Evolutionary conservation across 2,888 invertebrate genomes (phyloP).

Genomic region (Chalcis sispes): DNA sequence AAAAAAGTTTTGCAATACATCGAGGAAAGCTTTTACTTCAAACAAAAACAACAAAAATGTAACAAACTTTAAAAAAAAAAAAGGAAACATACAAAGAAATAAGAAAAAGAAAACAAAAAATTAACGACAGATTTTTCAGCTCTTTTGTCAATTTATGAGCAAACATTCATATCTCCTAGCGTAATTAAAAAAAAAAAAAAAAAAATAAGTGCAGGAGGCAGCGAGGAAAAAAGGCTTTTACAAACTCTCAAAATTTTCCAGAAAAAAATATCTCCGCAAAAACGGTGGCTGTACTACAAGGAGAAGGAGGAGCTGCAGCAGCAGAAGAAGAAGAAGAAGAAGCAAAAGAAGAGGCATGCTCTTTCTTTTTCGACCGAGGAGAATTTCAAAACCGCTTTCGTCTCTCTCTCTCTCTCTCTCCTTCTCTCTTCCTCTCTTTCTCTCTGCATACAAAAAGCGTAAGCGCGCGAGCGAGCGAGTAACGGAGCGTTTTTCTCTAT

Average conservation of each 20-base stretch:
- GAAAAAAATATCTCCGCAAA: background rate
- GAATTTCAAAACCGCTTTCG: constrained; percentile 8
- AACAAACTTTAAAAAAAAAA: background rate
- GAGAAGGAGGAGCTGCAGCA: too few relatives aligned
- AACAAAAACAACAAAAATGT: background rate
- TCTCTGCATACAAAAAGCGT: background rate
- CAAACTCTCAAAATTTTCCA: background rate
- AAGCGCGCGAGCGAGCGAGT: too few relatives aligned
- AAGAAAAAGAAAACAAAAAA: background rate
- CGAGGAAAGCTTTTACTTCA: background rate
- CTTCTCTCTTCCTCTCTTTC: background rate
- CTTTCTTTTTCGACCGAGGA: background rate
- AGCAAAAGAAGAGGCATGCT: background rate
- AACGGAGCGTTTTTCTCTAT: too few relatives aligned
- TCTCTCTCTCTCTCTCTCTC: background rate
- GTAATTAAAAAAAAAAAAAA: background rate
- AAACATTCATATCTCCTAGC: background rate
- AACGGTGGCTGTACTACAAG: too few relatives aligned
- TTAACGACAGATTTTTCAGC: too few relatives aligned
- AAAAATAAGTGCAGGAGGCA: too few relatives aligned
- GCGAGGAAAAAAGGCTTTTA: background rate
- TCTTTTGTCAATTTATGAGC: background rate
- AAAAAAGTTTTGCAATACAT: background rate
- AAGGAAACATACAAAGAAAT: background rate
- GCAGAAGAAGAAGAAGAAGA: too few relatives aligned